Percentiles rank a stretch among this genome's conserved stretches.
phyloP scores from a whole-genome alignment of 2,113 vertebrate genomes.

The Hippopotamus amphibius region DNA sequence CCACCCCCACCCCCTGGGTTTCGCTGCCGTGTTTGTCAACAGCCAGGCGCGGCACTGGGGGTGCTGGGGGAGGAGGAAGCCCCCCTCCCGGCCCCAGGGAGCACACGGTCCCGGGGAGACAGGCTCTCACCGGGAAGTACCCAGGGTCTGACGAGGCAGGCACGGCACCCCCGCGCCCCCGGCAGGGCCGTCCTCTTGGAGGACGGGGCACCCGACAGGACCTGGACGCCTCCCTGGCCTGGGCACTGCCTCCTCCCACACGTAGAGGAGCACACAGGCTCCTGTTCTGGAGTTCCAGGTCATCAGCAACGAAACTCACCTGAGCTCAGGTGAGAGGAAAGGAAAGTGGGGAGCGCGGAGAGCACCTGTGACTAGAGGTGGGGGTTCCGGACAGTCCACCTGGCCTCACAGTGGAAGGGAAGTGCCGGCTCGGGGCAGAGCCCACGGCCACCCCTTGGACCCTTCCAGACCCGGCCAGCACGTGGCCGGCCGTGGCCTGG shows the following conservation, averaged over 20 bases:
- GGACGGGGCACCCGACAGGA: background rate
- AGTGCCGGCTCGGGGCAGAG: background rate
- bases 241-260: background rate
- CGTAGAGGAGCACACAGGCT: background rate
- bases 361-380: background rate
- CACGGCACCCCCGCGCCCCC: accelerated
- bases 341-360: background rate
- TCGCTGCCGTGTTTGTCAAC: too few relatives aligned
- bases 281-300: background rate
- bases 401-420: background rate
- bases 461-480: background rate
- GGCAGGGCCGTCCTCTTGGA: too few relatives aligned
- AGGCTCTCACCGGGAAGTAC: background rate
- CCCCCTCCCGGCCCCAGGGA: background rate
- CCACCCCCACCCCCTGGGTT: background rate
- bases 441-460: background rate
- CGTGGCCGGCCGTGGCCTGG: background rate
- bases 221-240: background rate
- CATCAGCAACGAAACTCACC: background rate
- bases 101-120: background rate
- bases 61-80: background rate
- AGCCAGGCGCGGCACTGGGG: background rate
- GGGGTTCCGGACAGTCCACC: background rate
- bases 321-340: background rate
- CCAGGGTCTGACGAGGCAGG: accelerated